Evolutionary conservation across 2,888 invertebrate genomes (phyloP).

Genomic region (Lottia gigantea): DNA sequence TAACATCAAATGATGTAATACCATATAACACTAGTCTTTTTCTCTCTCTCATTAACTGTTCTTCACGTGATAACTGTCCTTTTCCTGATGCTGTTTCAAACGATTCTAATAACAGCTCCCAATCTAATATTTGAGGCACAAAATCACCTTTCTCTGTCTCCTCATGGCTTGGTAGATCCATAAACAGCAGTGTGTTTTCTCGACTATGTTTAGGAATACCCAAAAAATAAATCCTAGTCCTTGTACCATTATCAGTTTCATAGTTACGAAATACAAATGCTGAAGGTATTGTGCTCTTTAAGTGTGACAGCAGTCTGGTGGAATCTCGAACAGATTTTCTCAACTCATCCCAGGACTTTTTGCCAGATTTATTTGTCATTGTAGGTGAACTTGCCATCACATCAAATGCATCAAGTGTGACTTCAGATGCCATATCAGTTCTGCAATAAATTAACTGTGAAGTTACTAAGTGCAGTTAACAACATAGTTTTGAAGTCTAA

Average conservation of each 20-base stretch:
- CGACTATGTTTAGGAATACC: conserved; percentile 88
- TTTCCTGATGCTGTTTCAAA: conserved; percentile 74
- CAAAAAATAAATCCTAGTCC: conserved; percentile 85
- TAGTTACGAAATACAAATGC: conserved; percentile 61
- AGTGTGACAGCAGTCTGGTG: conserved; percentile 55
- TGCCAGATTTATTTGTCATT: conserved; percentile 29
- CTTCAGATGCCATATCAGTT: conserved; percentile 45
- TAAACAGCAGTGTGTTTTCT: conserved; percentile 88
- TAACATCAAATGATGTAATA: conserved; percentile 91
- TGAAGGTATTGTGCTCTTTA: conserved; percentile 61
- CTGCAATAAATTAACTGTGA: too few species aligned
- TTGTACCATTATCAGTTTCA: conserved; percentile 63
- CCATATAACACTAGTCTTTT: conserved; percentile 91
- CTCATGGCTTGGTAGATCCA: conserved; percentile 75
- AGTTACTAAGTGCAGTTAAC: too few species aligned
- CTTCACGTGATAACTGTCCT: conserved; percentile 81
- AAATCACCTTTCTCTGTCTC: conserved; percentile 11
- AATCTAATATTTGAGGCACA: conserved; percentile 61
- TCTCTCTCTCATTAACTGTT: conserved; percentile 89
- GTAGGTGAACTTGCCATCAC: conserved; percentile 37
- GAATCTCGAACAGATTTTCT: conserved; percentile 63
- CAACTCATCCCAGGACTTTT: conserved; percentile 64
- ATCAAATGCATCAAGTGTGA: conserved; percentile 42
- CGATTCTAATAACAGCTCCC: conserved; percentile 83
- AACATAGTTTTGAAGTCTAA: too few species aligned